phyloP scores from a whole-genome alignment of 53 echinoderm and acorn worm genomes.

The Crossaster papposus region DNA sequence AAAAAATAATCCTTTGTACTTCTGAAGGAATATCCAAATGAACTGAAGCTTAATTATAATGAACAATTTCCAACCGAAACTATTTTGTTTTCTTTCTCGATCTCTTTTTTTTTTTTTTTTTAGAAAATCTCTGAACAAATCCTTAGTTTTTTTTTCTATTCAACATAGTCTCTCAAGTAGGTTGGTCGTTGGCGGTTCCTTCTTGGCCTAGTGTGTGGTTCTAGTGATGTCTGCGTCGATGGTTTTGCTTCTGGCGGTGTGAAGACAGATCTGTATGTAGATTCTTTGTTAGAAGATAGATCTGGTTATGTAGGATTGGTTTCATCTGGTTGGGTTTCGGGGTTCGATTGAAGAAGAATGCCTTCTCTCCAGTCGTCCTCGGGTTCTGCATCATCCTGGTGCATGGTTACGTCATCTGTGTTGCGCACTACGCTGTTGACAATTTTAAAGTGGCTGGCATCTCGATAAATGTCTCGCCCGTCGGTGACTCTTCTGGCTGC shows the following conservation, averaged over 20 bases:
- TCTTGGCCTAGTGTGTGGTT: not conserved
- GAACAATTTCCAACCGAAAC: not conserved
- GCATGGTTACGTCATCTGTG: not conserved
- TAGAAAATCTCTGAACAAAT: not conserved
- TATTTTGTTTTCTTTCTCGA: too few relatives aligned
- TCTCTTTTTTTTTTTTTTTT: not conserved
- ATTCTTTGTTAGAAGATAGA: not conserved
- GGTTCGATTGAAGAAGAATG: conserved; percentile 4
- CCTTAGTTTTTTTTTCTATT: not conserved
- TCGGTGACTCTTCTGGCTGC: conserved; percentile 56
- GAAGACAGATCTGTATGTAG: too few relatives aligned
- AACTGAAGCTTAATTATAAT: not conserved
- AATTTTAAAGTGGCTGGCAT: conserved; percentile 61
- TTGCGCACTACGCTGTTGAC: conserved; percentile 50
- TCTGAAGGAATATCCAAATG: not conserved
- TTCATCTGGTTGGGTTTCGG: not conserved
- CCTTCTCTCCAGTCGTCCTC: conserved; percentile 26
- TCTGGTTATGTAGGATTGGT: not conserved
- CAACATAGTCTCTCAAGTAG: too few relatives aligned
- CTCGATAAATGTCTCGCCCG: conserved; percentile 48
- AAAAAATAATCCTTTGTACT: not conserved
- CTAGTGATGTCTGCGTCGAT: not conserved
- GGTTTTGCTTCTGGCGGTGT: too few relatives aligned
- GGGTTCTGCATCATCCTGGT: not conserved
- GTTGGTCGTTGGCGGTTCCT: conserved; percentile 12